Evolutionary conservation across 2,797 vertebrate genomes (phyloP), one percentile per base, ranked within the genome.

Genomic region (Artibeus jamaicensis): DNA sequence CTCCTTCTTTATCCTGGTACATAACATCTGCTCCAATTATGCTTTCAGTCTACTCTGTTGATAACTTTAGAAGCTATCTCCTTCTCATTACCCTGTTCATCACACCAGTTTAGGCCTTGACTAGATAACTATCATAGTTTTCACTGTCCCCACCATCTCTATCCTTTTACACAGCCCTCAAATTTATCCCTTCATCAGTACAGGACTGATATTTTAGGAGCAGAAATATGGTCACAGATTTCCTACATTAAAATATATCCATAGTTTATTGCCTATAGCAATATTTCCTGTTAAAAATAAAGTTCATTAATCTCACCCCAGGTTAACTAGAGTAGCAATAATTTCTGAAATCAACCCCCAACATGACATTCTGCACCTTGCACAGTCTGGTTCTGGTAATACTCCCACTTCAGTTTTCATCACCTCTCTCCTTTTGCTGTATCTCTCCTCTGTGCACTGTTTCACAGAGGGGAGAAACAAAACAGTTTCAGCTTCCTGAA

Each of bases 1-100:
- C 2, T 5, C 22, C 2, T 19, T 21, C 50, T n/a, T n/a, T n/a
- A 3, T 10, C 18, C 55, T 57, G 11, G 14, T 6, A 6, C 10
- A 12, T 70, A 26, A 71, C 59, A 53, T 70, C 3, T 73, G 9
- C 9, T 65, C 82, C 71, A 34, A 34, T 57, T 22, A 71, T 68
- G 6, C 5, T 62, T 76, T 83, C 37, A 14, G 21, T 59, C 50
- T 62, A 53, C 29, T n/a, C 3, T 11, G 5, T 15, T 62, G 34
- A 22, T 29, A 15, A 48, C 5, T 67, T 67, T 26, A 14, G 21
- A 84, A 46, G 53, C 26, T 6, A 2, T 32, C 14, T 9, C 32
- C n/a, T 71, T 68, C n/a, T 91, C 21, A 4, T n/a, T 29, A n/a
- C 32, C 10, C 22, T 18, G 18, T 16, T 10, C 15, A 37, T 62